Evolutionary conservation across 2,113 vertebrate genomes (phyloP).

Genomic region (Myiozetetes cayanensis): DNA sequence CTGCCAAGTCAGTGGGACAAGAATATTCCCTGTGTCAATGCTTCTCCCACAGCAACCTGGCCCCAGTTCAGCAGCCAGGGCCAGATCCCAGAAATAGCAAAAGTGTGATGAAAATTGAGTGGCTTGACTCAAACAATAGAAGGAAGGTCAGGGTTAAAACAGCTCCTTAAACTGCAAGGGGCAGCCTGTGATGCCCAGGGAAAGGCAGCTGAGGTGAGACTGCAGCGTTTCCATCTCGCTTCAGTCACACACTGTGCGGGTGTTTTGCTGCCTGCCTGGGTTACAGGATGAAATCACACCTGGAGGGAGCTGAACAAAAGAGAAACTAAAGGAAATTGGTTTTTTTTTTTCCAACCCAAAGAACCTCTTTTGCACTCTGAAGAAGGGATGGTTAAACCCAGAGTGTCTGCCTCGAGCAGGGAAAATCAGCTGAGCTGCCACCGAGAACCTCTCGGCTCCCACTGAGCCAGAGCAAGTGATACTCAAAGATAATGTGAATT

Average conservation of each 20-base stretch:
- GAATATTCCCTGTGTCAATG: conserved; percentile 27
- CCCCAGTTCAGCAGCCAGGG: not conserved
- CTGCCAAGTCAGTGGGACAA: conserved; percentile 56
- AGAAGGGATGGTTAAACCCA: not conserved
- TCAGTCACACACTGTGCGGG: not conserved
- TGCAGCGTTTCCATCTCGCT: not conserved
- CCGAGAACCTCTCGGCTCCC: not conserved
- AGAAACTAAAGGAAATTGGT: not conserved
- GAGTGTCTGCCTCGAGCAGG: not conserved
- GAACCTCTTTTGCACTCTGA: not conserved
- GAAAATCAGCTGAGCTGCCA: not conserved
- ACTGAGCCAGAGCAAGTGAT: not conserved
- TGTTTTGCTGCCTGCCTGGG: not conserved
- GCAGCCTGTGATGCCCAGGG: not conserved
- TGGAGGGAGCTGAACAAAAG: conserved; percentile 17
- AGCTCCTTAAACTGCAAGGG: not conserved
- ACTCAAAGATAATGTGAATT: not conserved
- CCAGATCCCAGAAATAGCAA: conserved; percentile 57
- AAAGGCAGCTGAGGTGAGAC: conserved; percentile 30
- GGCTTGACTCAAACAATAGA: conserved; percentile 61
- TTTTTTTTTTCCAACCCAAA: not conserved
- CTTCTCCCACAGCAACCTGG: conserved; percentile 40
- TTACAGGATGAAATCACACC: not conserved
- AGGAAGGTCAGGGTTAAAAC: conserved; percentile 63
- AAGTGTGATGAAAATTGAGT: conserved; percentile 47